Percentiles rank a stretch among this genome's conserved stretches.
These are phyloP conservation scores for Styela plicata DNA, from an alignment of 23 tunicate genomes.

Conservation along the genomic window DNA sequence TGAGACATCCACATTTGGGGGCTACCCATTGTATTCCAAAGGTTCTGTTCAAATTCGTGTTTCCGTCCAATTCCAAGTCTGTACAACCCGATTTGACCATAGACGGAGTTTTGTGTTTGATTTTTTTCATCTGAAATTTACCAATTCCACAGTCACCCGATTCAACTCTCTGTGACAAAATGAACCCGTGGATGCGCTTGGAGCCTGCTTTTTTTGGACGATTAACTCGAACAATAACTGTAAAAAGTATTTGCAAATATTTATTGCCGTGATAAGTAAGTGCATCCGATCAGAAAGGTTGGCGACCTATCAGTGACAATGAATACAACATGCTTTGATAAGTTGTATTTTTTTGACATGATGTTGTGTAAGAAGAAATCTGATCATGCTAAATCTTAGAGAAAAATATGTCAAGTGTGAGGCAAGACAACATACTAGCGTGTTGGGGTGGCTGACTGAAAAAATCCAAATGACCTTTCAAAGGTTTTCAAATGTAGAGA, in stretches of 20 bases:
- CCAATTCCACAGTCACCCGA: neutral
- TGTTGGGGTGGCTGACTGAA: too few species aligned
- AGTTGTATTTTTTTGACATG: too few species aligned
- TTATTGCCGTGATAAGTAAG: too few species aligned
- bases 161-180: neutral
- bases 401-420: too few species aligned
- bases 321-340: too few species aligned
- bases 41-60: neutral
- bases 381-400: too few species aligned
- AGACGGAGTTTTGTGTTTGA: neutral
- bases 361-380: too few species aligned
- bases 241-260: neutral
- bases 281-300: too few species aligned
- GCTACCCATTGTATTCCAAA: constrained; percentile 9
- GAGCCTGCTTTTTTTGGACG: neutral
- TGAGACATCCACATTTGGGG: constrained; percentile 23
- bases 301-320: too few species aligned
- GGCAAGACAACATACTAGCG: too few species aligned
- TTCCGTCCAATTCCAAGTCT: constrained; percentile 2
- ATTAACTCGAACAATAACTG: neutral
- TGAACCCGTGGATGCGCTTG: constrained; percentile 9
- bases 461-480: too few species aligned
- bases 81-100: constrained; percentile 2
- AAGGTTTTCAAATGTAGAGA: too few species aligned
- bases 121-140: neutral